A percentile compares a stretch with the other conserved stretches of the same genome.
Evolutionary conservation across 2,888 invertebrate genomes (phyloP).

Genomic region (Ephialtes manifestator): DNA sequence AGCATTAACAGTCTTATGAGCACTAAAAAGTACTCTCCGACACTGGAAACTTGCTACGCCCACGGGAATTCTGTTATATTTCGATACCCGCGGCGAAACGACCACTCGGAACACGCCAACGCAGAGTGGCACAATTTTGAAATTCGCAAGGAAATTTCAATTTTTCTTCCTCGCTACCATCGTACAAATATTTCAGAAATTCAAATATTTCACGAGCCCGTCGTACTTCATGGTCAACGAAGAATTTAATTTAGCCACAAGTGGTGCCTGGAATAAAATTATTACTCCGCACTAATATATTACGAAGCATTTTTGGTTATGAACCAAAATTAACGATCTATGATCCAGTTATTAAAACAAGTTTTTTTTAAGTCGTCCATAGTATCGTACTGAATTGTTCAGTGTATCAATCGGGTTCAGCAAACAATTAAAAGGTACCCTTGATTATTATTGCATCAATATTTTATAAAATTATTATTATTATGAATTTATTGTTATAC

Average conservation of each 20-base stretch:
- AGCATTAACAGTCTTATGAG: constrained; percentile 76
- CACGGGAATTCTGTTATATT: neutral
- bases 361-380: too few relatives aligned
- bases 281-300: neutral
- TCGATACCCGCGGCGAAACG: constrained; percentile 1
- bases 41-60: constrained; percentile 48
- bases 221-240: constrained; percentile 49
- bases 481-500: too few relatives aligned
- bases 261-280: constrained; percentile 51
- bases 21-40: constrained; percentile 70
- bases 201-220: constrained; percentile 52
- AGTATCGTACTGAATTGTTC: too few relatives aligned
- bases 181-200: constrained; percentile 35
- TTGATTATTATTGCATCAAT: too few relatives aligned
- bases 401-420: too few relatives aligned
- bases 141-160: constrained; percentile 44
- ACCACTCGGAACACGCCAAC: constrained; percentile 23
- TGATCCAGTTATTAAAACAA: too few relatives aligned
- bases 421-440: too few relatives aligned
- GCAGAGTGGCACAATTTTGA: constrained; percentile 65
- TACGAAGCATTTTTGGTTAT: neutral
- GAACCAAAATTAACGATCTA: neutral
- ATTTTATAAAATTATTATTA: too few relatives aligned
- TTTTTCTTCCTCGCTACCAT: constrained; percentile 40
- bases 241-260: constrained; percentile 64